Evolutionary conservation across 2,888 invertebrate genomes (phyloP).

Genomic region (Ormyrus thymus): DNA sequence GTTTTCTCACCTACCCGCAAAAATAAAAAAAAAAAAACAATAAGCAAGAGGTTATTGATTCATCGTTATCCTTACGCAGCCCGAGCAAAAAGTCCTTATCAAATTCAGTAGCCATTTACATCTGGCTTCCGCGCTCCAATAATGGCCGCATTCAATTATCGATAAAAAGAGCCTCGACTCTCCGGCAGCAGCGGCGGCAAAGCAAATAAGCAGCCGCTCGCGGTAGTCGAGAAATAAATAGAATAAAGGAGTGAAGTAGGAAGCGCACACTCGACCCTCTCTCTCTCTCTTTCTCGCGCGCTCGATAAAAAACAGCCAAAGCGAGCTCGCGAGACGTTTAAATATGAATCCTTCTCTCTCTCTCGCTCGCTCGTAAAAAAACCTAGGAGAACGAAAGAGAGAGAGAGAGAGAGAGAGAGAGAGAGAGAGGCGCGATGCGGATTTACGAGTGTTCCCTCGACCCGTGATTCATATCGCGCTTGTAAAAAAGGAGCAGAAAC

Average conservation of each 20-base stretch:
- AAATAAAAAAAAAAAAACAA: background rate
- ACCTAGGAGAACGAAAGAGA: slow-evolving; percentile 21
- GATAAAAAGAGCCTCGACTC: slow-evolving; percentile 8
- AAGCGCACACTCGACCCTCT: slow-evolving; percentile 43
- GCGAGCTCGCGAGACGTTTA: slow-evolving; percentile 30
- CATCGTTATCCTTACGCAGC: background rate
- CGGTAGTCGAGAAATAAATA: slow-evolving; percentile 30
- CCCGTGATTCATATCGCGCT: slow-evolving; percentile 50
- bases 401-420: slow-evolving; percentile 11
- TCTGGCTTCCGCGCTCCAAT: background rate
- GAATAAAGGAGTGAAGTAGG: slow-evolving; percentile 48
- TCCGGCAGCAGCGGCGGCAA: too few relatives aligned
- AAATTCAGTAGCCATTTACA: slow-evolving; percentile 47
- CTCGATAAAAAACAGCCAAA: slow-evolving; percentile 25
- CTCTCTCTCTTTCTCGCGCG: slow-evolving; percentile 1
- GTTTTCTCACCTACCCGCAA: background rate
- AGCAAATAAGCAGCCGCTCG: slow-evolving; percentile 6
- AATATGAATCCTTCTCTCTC: slow-evolving; percentile 47
- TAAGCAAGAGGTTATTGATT: background rate
- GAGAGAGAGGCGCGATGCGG: slow-evolving; percentile 33
- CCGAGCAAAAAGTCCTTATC: slow-evolving; percentile 28
- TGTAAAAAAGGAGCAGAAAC: slow-evolving; percentile 32
- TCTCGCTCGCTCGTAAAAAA: slow-evolving; percentile 43
- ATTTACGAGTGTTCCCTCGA: slow-evolving; percentile 47
- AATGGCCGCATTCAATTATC: slow-evolving; percentile 51